Evolutionary conservation across 2,797 vertebrate species (phyloP).

Genomic region (Lepidocolaptes lacrymiger): DNA sequence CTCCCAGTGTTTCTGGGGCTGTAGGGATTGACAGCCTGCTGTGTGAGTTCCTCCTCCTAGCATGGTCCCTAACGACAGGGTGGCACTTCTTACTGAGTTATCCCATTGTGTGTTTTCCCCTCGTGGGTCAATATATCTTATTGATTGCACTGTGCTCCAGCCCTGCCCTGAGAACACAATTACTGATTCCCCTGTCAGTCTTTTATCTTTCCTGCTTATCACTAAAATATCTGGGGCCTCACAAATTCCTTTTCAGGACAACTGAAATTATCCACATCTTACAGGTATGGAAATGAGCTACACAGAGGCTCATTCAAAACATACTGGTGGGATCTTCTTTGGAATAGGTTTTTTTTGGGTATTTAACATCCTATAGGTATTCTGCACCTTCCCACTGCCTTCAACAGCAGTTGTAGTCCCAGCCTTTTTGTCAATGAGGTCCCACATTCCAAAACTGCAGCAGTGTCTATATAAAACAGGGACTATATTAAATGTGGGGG

Average conservation of each 20-base stretch:
- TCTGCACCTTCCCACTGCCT: neutral
- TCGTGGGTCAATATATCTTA: neutral
- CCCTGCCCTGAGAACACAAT: neutral
- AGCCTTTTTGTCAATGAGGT: neutral
- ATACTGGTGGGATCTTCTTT: neutral
- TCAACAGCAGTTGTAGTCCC: neutral
- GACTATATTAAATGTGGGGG: neutral
- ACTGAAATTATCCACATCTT: neutral
- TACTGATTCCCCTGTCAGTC: neutral
- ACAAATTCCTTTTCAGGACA: neutral
- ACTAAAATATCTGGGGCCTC: neutral
- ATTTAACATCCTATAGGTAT: neutral
- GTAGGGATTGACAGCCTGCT: neutral
- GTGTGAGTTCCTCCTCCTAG: neutral
- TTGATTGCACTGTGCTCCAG: neutral
- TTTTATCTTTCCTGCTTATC: neutral
- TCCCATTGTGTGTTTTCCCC: neutral
- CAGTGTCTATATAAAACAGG: neutral
- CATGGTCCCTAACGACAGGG: neutral
- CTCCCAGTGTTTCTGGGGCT: neutral
- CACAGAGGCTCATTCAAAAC: neutral
- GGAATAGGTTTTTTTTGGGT: neutral
- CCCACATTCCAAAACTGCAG: neutral
- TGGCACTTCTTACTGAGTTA: neutral
- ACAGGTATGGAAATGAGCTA: neutral